Evolutionary conservation across 2,888 invertebrate genomes (phyloP), one percentile per base, ranked within the genome.

Genomic region (Rhopalosiphum nymphaeae): DNA sequence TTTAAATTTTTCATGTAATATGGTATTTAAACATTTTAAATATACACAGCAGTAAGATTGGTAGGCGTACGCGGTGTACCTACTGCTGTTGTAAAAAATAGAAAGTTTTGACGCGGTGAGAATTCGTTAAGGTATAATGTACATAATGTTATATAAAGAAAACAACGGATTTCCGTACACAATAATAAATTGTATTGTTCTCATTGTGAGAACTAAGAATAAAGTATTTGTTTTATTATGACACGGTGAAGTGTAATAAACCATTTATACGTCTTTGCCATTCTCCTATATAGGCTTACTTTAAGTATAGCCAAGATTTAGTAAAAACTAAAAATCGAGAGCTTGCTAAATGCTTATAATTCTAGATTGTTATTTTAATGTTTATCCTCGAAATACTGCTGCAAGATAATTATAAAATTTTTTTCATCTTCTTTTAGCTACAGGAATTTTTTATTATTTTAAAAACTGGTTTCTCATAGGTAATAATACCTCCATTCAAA

Each of bases 151-250:
- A 44, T 56, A 89, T 16, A 36, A 90, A 46, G 4, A 44, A n/a
- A 90, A 61, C 21, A 67, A 90, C 10, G 21, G 53, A 44, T 57
- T 5, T 61, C 36, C 67, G 67, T 78, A 25, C n/a, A 90, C n/a
- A 49, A 56, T 42, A 91, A 91, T n/a, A 84, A 36, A 91, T 84
- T 91, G 53, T 91, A 42, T 91, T 91, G 91, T 91, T 84, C 53
- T 67, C 67, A 10, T 49, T n/a, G 49, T 90, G 89, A 44, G 44
- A 89, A 89, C 89, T 13, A 29, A 86, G 26, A 49, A 86, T 86
- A 86, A 78, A 78, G 21, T 36, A 42, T 78, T 78, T 36, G 36
- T 78, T 78, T 78, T 36, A 78, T 78, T 2, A 67, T 67, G n/a
- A 21, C 36, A 36, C 36, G 36, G 7, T 3, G 9, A 36, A 78